Conservation (phyloP, 2,888 invertebrate genomes). For the Cecidostiba fungosa region DNA sequence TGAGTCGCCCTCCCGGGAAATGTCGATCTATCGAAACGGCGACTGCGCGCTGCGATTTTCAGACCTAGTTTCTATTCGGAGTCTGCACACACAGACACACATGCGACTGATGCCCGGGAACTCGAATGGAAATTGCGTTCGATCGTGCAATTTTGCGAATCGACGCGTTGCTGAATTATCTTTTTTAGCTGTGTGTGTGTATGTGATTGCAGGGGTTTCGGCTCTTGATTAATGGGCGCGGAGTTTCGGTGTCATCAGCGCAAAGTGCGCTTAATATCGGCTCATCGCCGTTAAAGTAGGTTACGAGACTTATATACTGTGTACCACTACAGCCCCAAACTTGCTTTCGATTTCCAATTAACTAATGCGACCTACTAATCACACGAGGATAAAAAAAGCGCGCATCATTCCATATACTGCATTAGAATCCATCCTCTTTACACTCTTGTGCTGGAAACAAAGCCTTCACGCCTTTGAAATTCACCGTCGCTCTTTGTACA, state of each 20-base stretch:
- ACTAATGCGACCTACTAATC: conserved; percentile 15
- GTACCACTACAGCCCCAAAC: neutral
- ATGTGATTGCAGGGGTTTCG: too few relatives aligned
- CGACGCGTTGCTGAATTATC: neutral
- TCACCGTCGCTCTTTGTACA: neutral
- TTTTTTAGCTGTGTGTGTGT: neutral
- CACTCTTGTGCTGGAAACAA: neutral
- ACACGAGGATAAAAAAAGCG: conserved; percentile 3
- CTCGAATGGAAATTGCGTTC: conserved; percentile 27
- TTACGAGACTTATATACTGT: neutral
- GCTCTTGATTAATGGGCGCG: too few relatives aligned
- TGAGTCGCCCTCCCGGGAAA: conserved; percentile 34
- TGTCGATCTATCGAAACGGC: conserved; percentile 33
- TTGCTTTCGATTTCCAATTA: conserved; percentile 3
- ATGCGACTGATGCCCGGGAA: neutral
- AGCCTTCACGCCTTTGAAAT: conserved; percentile 7
- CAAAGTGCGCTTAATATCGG: neutral
- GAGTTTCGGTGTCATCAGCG: too few relatives aligned
- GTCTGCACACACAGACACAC: neutral
- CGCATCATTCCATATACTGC: neutral
- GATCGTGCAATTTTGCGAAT: conserved; percentile 17
- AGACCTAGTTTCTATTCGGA: conserved; percentile 50
- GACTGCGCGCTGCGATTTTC: conserved; percentile 41
- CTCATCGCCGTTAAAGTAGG: neutral
- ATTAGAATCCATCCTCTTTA: conserved; percentile 5